Evolutionary conservation across 2,888 invertebrate species (phyloP).

Genomic region (Caradrina clavipalpis): DNA sequence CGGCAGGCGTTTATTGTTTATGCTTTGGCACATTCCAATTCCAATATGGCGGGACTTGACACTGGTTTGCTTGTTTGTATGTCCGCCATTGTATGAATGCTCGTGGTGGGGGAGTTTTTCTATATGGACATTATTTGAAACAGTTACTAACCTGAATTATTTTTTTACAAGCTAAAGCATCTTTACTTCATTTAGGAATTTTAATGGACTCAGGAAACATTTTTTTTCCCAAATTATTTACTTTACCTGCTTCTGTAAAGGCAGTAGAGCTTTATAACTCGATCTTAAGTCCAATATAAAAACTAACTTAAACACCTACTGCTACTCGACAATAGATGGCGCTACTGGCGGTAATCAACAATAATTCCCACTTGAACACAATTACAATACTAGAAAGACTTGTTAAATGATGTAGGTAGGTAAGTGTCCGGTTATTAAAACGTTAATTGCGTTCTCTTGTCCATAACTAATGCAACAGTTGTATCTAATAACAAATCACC

Average conservation of each 20-base stretch:
- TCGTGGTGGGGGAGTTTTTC: background rate
- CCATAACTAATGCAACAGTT: slow-evolving; percentile 13
- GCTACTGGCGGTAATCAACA: slow-evolving; percentile 9
- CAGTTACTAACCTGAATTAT: no score
- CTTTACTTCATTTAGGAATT: no score
- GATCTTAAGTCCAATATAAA: no score
- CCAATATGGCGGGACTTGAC: slow-evolving; percentile 64
- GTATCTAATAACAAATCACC: slow-evolving; percentile 27
- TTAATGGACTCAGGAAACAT: no score
- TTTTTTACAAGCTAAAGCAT: no score
- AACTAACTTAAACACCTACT: background rate
- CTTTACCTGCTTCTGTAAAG: no score
- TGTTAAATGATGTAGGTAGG: background rate
- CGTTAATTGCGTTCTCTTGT: slow-evolving; percentile 35
- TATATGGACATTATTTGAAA: no score
- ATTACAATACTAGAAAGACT: background rate
- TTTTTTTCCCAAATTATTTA: no score
- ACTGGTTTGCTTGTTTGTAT: slow-evolving; percentile 26
- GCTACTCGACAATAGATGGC: slow-evolving; percentile 70
- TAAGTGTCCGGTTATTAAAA: slow-evolving; percentile 2
- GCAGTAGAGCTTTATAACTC: no score
- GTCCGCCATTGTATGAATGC: slow-evolving; percentile 15
- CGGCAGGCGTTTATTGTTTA: slow-evolving; percentile 72
- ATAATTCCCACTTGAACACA: background rate
- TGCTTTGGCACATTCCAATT: slow-evolving; percentile 70